Conservation (phyloP, 1,140 invertebrate genomes). For the Brachionus rubens region DNA sequence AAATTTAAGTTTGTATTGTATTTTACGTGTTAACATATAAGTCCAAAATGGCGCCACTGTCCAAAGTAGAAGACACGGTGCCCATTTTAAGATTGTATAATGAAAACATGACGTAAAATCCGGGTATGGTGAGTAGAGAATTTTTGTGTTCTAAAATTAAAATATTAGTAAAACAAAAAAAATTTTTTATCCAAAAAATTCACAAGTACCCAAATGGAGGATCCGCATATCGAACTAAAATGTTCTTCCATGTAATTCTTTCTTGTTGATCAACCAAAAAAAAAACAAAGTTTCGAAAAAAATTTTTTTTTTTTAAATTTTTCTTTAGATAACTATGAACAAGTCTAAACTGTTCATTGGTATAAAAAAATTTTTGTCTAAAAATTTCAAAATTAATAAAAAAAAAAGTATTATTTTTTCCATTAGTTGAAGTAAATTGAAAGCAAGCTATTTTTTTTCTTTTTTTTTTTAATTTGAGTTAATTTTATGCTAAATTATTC, state of each 20-base stretch:
- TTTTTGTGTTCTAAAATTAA: conserved; percentile 21
- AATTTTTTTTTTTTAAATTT: no score
- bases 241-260: conserved; percentile 25
- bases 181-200: not conserved
- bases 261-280: not conserved
- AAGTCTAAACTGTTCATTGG: no score
- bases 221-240: conserved; percentile 44
- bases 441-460: conserved; percentile 2
- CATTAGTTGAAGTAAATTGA: no score
- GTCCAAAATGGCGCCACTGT: conserved; percentile 29
- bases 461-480: not conserved
- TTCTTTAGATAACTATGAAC: no score
- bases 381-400: no score
- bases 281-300: no score
- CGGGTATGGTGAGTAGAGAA: conserved; percentile 38
- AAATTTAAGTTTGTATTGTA: conserved; percentile 39
- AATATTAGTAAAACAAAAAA: not conserved
- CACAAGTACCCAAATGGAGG: conserved; percentile 30
- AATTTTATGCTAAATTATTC: conserved; percentile 34
- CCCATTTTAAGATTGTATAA: conserved; percentile 38
- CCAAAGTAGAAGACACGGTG: conserved; percentile 15
- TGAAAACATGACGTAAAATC: conserved; percentile 44
- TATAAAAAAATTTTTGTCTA: no score
- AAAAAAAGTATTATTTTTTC: no score
- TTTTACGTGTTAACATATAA: conserved; percentile 39